phyloP scores from a whole-genome alignment of 1,140 invertebrate species.

The Pollicipes pollicipes region DNA sequence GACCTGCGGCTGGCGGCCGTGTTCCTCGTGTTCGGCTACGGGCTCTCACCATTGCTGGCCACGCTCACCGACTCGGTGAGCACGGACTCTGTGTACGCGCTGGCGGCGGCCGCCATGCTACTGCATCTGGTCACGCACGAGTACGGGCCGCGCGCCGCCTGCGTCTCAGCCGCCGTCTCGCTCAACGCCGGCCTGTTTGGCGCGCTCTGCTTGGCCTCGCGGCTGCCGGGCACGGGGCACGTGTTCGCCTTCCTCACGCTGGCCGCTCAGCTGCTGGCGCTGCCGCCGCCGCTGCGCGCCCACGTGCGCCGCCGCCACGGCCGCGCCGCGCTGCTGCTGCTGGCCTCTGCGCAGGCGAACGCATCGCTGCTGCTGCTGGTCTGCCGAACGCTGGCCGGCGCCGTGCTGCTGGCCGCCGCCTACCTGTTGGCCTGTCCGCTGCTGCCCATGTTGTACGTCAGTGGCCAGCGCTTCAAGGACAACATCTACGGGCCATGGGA shows the following conservation, averaged over 20 bases:
- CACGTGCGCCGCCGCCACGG: conserved; percentile 23
- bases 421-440: conserved; percentile 31
- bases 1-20: conserved; percentile 26
- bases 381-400: conserved; percentile 24
- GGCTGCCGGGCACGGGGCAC: conserved; percentile 60
- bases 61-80: conserved; percentile 88
- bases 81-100: conserved; percentile 90
- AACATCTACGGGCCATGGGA: conserved; percentile 94
- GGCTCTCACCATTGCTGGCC: conserved; percentile 77
- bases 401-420: conserved; percentile 28
- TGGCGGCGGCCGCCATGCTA: conserved; percentile 67
- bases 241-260: conserved; percentile 73
- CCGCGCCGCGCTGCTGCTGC: background rate
- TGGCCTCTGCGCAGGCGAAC: conserved; percentile 34
- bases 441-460: conserved; percentile 62
- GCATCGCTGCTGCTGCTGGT: conserved; percentile 39
- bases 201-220: conserved; percentile 80
- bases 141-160: conserved; percentile 55
- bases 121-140: conserved; percentile 79
- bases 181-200: conserved; percentile 82
- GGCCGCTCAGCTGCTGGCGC: conserved; percentile 68
- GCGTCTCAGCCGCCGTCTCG: conserved; percentile 42
- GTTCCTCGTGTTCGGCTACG: conserved; percentile 63
- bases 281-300: conserved; percentile 61
- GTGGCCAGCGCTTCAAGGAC: conserved; percentile 67